Evolutionary conservation across 2,113 vertebrate genomes (phyloP).

Genomic region (Pao palembangensis): DNA sequence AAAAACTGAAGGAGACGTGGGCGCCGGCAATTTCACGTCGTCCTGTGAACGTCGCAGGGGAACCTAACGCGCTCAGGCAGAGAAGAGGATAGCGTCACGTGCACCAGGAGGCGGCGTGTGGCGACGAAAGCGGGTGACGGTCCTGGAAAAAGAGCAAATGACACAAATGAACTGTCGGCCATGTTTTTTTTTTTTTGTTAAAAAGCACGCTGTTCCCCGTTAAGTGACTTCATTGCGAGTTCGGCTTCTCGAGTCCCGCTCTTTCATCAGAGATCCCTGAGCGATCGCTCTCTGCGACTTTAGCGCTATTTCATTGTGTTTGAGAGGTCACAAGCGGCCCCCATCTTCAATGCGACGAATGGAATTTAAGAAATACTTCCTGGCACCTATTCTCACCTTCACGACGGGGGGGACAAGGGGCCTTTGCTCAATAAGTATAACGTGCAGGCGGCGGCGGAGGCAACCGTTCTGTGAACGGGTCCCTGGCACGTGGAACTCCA

Average conservation of each 20-base stretch:
- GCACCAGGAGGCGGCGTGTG: constrained; percentile 72
- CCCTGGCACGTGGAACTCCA: constrained; percentile 84
- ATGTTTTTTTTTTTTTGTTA: background rate
- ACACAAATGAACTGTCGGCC: constrained; percentile 63
- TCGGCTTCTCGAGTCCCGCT: background rate
- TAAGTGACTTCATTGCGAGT: background rate
- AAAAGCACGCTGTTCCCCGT: constrained; percentile 39
- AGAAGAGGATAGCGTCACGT: constrained; percentile 70
- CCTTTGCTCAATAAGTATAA: constrained; percentile 74
- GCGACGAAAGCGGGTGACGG: constrained; percentile 65
- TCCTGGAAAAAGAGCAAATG: constrained; percentile 75
- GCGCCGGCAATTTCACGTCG: constrained; percentile 70
- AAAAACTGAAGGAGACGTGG: constrained; percentile 59
- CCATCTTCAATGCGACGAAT: constrained; percentile 24
- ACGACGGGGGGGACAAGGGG: constrained; percentile 12
- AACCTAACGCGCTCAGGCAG: constrained; percentile 79
- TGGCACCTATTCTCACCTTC: constrained; percentile 75
- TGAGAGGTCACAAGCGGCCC: constrained; percentile 19
- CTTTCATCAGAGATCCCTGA: background rate
- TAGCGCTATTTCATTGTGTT: background rate
- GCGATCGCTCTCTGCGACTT: background rate
- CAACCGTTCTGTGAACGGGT: constrained; percentile 83
- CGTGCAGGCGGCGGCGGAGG: constrained; percentile 76
- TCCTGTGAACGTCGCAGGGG: constrained; percentile 69
- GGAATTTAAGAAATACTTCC: constrained; percentile 6